Evolutionary conservation across 1,140 invertebrate genomes (phyloP).

Genomic region (Aphaenogaster ashmeadi): DNA sequence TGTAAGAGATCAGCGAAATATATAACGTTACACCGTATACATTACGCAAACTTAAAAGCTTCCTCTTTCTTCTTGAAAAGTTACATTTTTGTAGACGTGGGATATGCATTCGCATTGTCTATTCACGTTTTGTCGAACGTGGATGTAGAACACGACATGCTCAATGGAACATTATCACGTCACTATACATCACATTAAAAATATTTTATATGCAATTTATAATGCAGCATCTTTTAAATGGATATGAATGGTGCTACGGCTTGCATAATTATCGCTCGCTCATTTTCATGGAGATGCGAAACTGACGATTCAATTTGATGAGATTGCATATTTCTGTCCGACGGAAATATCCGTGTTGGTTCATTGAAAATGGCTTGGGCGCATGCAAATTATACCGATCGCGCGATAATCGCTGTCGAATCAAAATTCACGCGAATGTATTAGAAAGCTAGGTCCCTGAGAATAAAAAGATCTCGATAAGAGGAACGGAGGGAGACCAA

Average conservation of each 20-base stretch:
- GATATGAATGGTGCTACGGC: neutral
- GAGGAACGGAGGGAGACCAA: slow-evolving; percentile 12
- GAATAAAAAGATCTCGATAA: slow-evolving; percentile 24
- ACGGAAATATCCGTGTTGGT: slow-evolving; percentile 1
- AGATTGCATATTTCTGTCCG: slow-evolving; percentile 16
- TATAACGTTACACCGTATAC: neutral
- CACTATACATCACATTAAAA: neutral
- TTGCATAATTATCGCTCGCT: neutral
- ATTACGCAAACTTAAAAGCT: slow-evolving; percentile 22
- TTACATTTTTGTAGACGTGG: neutral
- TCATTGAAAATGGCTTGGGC: neutral
- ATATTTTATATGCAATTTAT: neutral
- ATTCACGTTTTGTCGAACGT: slow-evolving; percentile 2
- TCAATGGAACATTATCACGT: neutral
- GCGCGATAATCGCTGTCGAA: slow-evolving; percentile 1
- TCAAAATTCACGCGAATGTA: slow-evolving; percentile 32
- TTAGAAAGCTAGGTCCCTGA: slow-evolving; percentile 15
- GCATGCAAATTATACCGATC: slow-evolving; percentile 4
- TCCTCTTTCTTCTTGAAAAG: slow-evolving; percentile 1
- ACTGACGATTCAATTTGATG: slow-evolving; percentile 8
- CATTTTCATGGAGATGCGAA: slow-evolving; percentile 22
- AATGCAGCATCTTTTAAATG: neutral
- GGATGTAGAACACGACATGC: neutral
- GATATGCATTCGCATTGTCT: slow-evolving; percentile 1
- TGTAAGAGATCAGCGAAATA: neutral